Evolutionary conservation across 2,797 vertebrate species (phyloP), one percentile per base, ranked within the genome.

Genomic region (Tadarida brasiliensis): DNA sequence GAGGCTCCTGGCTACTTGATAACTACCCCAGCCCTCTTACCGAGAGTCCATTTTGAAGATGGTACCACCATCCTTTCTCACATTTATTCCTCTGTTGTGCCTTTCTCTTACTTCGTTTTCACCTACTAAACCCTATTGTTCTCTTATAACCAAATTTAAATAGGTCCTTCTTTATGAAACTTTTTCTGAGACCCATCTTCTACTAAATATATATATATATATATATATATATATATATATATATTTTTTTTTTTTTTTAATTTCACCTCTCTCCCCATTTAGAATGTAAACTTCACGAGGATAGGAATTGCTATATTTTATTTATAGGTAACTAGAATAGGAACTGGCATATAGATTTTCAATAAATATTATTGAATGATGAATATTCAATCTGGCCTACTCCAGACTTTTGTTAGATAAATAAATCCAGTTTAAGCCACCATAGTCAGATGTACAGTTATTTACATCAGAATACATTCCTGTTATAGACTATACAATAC

Each of bases 271-370:
- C 20, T 63, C 10, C 51, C 57, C 33, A 87, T 8, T 77, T 87
- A 91, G 90, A 93, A 87, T 63, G 20, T 59, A 94, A 87, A 26
- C 26, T 91, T 88, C 26, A 84, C 61, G 33, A 92, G 68, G 24
- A 61, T 22, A 85, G 26, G n/a, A 33, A 83, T 22, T 61, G 30
- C 20, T 96, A 15, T 33, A 56, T 63, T 91, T 88, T 73, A 94
- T 57, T 94, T 67, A 71, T 65, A 6, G 47, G 33, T 54, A 33
- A 44, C 61, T 77, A 94, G 17, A 89, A 91, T 26, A 95, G 57
- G 71, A 68, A 19, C 26, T 54, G 47, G 26, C 35, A 70, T 56
- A 63, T 5, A 74, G 35, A 70, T 76, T 70, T 77, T 78, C 68
- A 71, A 22, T 86, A 82, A 91, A 44, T 59, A 87, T 15, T 90